Conservation (phyloP, 2,113 vertebrate species). For the Dissostichus mawsoni region DNA sequence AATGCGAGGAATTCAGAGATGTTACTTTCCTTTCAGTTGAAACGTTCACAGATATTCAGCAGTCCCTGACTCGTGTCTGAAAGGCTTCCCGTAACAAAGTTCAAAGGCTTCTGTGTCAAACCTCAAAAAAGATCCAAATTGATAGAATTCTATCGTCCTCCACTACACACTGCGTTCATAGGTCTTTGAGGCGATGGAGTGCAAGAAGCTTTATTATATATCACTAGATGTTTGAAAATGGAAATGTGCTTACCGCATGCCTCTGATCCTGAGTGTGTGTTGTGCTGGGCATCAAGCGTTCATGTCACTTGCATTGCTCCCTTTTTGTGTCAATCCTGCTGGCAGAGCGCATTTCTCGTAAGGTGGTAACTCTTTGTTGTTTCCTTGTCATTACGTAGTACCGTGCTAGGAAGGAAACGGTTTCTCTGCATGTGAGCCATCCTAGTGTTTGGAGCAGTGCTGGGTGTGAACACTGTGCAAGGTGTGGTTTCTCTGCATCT, state of each 20-base stretch:
- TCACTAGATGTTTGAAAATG: background rate
- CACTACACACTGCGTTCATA: background rate
- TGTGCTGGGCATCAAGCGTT: background rate
- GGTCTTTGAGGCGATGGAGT: conserved; percentile 2
- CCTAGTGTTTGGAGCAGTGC: too few species aligned
- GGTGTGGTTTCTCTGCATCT: too few species aligned
- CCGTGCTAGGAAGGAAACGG: conserved; percentile 20
- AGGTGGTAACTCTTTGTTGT: conserved; percentile 47
- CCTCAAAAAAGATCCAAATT: background rate
- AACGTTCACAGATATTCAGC: conserved; percentile 13
- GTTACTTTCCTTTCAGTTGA: conserved; percentile 48
- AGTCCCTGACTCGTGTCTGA: conserved; percentile 51
- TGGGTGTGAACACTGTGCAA: too few species aligned
- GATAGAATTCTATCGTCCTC: background rate
- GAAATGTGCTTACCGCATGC: conserved; percentile 44
- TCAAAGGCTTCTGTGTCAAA: conserved; percentile 20
- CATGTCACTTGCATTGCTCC: conserved; percentile 35
- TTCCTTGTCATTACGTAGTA: conserved; percentile 37
- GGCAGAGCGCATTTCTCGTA: conserved; percentile 74
- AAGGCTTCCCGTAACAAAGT: background rate
- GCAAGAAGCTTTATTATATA: background rate
- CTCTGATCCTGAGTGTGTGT: conserved; percentile 33
- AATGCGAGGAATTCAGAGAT: conserved; percentile 6
- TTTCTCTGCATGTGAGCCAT: conserved; percentile 8
- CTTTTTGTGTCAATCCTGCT: conserved; percentile 61